Percentiles rank a stretch among this genome's conserved stretches.
Conservation (phyloP, 2,113 vertebrate species). For the Microtus ochrogaster region DNA sequence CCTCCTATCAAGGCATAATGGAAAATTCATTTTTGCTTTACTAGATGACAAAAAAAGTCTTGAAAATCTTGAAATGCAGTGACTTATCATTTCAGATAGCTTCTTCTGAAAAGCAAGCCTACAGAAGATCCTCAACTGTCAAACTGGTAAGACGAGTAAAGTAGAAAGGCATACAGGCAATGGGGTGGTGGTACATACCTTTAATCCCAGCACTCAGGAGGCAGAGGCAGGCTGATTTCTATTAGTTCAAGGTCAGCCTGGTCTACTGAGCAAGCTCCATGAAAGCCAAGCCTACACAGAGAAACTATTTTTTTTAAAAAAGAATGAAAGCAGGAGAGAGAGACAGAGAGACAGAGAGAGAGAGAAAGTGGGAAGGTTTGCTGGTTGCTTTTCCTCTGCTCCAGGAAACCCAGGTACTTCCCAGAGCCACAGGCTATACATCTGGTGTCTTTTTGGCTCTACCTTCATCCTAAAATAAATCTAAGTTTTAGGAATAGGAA, state of each 20-base stretch:
- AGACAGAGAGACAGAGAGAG: neutral
- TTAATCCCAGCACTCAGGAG: neutral
- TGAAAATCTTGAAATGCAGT: constrained; percentile 19
- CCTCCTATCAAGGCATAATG: neutral
- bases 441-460: neutral
- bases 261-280: neutral
- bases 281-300: neutral
- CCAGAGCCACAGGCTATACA: neutral
- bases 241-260: neutral
- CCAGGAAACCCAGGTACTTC: neutral
- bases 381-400: neutral
- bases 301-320: neutral
- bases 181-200: too few relatives aligned
- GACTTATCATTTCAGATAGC: constrained; percentile 24
- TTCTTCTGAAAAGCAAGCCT: constrained; percentile 35
- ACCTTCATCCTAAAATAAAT: neutral
- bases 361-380: neutral
- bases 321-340: too few relatives aligned
- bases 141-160: neutral
- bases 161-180: neutral
- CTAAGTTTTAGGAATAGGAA: neutral
- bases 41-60: neutral
- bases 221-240: neutral
- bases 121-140: neutral
- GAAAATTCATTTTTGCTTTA: constrained; percentile 53